These are phyloP conservation scores for Poeciliopsis occidentalis DNA, from an alignment of 2,113 vertebrate genomes.

Conservation along the genomic window DNA sequence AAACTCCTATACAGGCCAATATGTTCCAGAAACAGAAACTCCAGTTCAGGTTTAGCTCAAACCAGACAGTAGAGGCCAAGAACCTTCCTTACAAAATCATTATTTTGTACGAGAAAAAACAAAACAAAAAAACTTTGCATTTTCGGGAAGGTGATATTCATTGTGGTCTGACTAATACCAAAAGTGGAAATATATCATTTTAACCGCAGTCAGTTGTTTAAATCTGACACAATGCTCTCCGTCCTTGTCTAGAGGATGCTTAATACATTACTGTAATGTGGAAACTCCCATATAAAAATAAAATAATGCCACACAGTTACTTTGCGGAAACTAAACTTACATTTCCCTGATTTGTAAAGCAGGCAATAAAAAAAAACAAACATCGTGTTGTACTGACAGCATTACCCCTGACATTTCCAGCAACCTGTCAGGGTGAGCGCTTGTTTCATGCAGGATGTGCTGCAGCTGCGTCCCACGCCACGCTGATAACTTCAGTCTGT, in stretches of 20 bases:
- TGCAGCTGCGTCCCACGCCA: slow-evolving; percentile 51
- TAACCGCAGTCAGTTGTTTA: not conserved
- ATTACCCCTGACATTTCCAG: slow-evolving; percentile 32
- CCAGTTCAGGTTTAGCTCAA: too few species aligned
- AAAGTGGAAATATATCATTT: too few species aligned
- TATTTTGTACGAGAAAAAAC: too few species aligned
- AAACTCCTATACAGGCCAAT: too few species aligned
- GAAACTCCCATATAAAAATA: not conserved
- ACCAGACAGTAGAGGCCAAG: too few species aligned
- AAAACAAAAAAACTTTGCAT: too few species aligned
- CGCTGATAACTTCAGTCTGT: slow-evolving; percentile 31
- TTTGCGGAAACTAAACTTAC: not conserved
- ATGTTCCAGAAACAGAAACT: too few species aligned
- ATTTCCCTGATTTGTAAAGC: not conserved
- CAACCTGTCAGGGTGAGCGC: not conserved
- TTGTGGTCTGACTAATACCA: not conserved
- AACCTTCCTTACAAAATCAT: too few species aligned
- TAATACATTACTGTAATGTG: too few species aligned
- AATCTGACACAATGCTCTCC: not conserved
- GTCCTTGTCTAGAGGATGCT: too few species aligned
- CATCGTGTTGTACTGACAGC: not conserved
- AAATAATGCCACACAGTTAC: not conserved
- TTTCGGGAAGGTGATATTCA: not conserved
- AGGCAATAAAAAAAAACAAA: not conserved
- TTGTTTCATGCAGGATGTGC: slow-evolving; percentile 58